Evolutionary conservation across 2,797 vertebrate species (phyloP), one percentile per base, ranked within the genome.

Genomic region (Todus mexicanus): DNA sequence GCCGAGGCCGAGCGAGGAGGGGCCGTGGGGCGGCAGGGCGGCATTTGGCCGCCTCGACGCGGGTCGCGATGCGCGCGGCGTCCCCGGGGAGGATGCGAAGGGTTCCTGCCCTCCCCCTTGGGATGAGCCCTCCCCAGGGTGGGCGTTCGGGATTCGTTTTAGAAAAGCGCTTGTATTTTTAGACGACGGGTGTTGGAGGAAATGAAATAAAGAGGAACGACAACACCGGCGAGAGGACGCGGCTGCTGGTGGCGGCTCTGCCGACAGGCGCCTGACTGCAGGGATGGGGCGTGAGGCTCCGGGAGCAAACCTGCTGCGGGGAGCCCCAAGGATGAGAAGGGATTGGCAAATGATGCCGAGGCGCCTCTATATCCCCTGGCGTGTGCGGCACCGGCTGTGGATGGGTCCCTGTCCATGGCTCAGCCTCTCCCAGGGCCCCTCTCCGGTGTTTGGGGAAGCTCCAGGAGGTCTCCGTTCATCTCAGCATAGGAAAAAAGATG

Each of bases 301-400:
- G 0, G 51, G 78, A 42, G 25, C 35, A 19, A 63, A 63, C 2
- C 7, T 65, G 0, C 0, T 4, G 5, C 45, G 0, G 4, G 0
- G 35, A 23, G 27, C 18, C n/a, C 18, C 3, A 1, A 13, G 81
- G 18, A 29, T 23, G 51, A 22, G 0, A 13, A 33, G 33, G 5
- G 2, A 1, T 5, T 0, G 7, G 5, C 5, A 45, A 45, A 25
- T 17, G 8, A 0, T 2, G 4, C 56, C 0, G 13, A 54, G 73
- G 9, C 54, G 2, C 31, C 47, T 5, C 50, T 0, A 21, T 3
- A 35, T 12, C 18, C 51, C 40, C 40, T 7, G 3, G 51, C 5
- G 2, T 0, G 14, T 18, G 83, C 22, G 10, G 65, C 38, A 25
- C 54, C 5, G 9, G 22, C 54, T 16, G 45, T 4, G 8, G 71